Percentiles rank a stretch among this genome's conserved stretches.
phyloP scores from a whole-genome alignment of 1,140 invertebrate genomes.

The Drosophila parabipectinata region DNA sequence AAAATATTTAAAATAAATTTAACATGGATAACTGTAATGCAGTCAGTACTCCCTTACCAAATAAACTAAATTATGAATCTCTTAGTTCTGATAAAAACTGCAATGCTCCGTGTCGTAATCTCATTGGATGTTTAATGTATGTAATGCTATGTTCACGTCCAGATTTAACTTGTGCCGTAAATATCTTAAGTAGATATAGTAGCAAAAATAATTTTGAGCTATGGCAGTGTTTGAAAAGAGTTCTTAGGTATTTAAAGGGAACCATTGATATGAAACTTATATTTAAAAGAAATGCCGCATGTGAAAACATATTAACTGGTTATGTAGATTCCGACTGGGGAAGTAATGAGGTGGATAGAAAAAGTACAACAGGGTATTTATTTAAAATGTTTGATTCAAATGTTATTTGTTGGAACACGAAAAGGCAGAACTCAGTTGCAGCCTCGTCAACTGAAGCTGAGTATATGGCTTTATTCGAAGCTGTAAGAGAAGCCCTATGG shows the following conservation, averaged over 20 bases:
- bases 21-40: constrained; percentile 4
- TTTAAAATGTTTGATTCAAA: constrained; percentile 21
- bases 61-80: background rate
- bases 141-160: constrained; percentile 18
- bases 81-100: constrained; percentile 2
- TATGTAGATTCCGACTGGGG: constrained; percentile 10
- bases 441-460: background rate
- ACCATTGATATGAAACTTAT: constrained; percentile 11
- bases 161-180: constrained; percentile 20
- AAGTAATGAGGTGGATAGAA: background rate
- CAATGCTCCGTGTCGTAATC: constrained; percentile 26
- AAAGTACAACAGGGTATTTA: constrained; percentile 13
- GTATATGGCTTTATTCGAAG: no score
- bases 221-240: constrained; percentile 1
- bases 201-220: constrained; percentile 33
- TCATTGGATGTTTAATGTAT: constrained; percentile 41
- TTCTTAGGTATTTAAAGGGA: constrained; percentile 6
- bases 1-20: constrained; percentile 8
- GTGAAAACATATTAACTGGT: constrained; percentile 13
- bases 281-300: constrained; percentile 56
- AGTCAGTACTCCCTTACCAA: constrained; percentile 7
- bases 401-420: constrained; percentile 22
- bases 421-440: background rate
- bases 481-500: no score
- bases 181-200: constrained; percentile 19